phyloP scores from a whole-genome alignment of 35 echinoderm and acorn worm genomes.

The Eucidaris tribuloides region DNA sequence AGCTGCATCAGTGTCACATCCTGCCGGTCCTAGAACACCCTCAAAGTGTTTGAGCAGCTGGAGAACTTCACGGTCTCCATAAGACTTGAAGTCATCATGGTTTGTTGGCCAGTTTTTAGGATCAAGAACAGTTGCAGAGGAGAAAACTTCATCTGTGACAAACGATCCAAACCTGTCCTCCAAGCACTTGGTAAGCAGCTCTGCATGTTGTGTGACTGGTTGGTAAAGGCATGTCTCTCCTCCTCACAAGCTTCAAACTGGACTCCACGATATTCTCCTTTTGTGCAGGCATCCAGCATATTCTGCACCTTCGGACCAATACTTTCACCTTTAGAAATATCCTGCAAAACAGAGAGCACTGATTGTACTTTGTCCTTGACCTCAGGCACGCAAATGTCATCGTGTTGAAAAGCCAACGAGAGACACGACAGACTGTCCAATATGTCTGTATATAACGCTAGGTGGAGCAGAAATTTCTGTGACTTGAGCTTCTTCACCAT shows the following conservation, averaged over 20 bases:
- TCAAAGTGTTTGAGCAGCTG: neutral
- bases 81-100: conserved; percentile 7
- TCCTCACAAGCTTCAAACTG: neutral
- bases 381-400: conserved; percentile 13
- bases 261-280: neutral
- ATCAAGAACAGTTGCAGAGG: neutral
- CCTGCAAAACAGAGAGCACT: neutral
- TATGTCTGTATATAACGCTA: conserved; percentile 11
- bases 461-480: neutral
- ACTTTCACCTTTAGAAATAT: conserved; percentile 5
- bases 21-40: neutral
- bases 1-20: conserved; percentile 15
- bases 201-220: neutral
- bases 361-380: neutral
- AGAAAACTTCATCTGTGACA: neutral
- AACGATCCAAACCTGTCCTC: conserved; percentile 2
- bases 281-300: neutral
- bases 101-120: conserved; percentile 12
- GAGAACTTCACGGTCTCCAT: neutral
- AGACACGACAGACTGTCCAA: neutral
- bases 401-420: neutral
- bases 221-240: neutral
- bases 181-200: neutral
- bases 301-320: neutral
- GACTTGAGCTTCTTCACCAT: conserved; percentile 18